Percentiles rank a stretch among this genome's conserved stretches.
phyloP scores from a whole-genome alignment of 1,140 invertebrate genomes.

The Cephus cinctus region DNA sequence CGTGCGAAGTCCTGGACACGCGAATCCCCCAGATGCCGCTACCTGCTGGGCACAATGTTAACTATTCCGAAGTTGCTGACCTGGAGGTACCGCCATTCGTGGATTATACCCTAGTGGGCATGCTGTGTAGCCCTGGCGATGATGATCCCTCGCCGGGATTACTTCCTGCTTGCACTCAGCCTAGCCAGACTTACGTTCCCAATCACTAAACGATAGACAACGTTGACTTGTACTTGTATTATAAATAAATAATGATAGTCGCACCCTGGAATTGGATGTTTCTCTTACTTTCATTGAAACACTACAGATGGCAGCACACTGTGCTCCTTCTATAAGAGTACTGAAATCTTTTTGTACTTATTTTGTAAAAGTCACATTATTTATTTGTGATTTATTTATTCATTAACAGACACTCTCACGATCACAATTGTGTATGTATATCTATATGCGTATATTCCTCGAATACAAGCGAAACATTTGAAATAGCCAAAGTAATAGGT shows the following conservation, averaged over 20 bases:
- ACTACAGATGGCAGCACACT: too few species aligned
- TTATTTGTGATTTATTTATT: conserved; percentile 41
- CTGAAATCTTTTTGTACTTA: too few species aligned
- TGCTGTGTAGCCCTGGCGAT: conserved; percentile 47
- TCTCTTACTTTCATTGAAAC: too few species aligned
- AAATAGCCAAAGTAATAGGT: conserved; percentile 16
- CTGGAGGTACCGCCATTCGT: conserved; percentile 47
- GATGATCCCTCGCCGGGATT: conserved; percentile 26
- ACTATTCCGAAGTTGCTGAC: conserved; percentile 37
- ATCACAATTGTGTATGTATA: conserved; percentile 41
- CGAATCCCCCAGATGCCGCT: conserved; percentile 34
- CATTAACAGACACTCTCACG: conserved; percentile 42
- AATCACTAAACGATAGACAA: conserved; percentile 44
- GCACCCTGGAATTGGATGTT: conserved; percentile 13
- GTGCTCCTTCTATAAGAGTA: too few species aligned
- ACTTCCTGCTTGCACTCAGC: conserved; percentile 25
- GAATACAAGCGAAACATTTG: conserved; percentile 33
- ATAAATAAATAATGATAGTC: conserved; percentile 31
- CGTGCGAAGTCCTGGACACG: conserved; percentile 46
- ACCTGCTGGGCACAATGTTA: conserved; percentile 10
- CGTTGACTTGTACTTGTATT: too few species aligned
- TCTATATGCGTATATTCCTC: conserved; percentile 24
- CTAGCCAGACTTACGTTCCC: conserved; percentile 43
- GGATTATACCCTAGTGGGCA: conserved; percentile 52
- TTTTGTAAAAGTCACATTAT: conserved; percentile 34